phyloP scores from a whole-genome alignment of 2,113 vertebrate species.

The Semicossyphus pulcher region DNA sequence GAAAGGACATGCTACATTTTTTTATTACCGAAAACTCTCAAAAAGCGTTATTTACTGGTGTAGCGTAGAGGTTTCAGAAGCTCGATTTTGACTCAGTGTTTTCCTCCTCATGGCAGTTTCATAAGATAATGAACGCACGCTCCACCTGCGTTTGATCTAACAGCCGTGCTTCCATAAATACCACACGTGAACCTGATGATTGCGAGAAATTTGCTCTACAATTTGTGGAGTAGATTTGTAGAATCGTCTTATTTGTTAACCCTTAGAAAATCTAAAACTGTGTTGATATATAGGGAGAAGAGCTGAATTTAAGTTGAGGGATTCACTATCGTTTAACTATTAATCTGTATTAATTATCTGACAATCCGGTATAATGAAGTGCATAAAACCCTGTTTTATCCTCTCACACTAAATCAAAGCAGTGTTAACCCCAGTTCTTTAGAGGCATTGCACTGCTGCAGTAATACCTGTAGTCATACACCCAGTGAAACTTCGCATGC shows the following conservation, averaged over 20 bases:
- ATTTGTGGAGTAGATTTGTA: not conserved
- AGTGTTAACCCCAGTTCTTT: too few relatives aligned
- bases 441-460: too few relatives aligned
- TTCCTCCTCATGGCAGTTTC: too few relatives aligned
- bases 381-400: too few relatives aligned
- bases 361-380: not conserved
- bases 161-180: constrained; percentile 11
- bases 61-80: too few relatives aligned
- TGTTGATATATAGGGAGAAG: not conserved
- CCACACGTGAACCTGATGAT: constrained; percentile 4
- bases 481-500: not conserved
- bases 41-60: too few relatives aligned
- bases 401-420: not conserved
- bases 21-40: too few relatives aligned
- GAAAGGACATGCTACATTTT: too few relatives aligned
- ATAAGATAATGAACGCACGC: constrained; percentile 25
- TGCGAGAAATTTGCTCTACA: not conserved
- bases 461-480: not conserved
- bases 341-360: not conserved
- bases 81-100: too few relatives aligned
- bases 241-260: not conserved
- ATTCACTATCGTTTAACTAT: not conserved
- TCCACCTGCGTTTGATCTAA: constrained; percentile 37
- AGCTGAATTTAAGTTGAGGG: not conserved
- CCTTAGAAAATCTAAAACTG: not conserved